Evolutionary conservation across 2,888 invertebrate species (phyloP).

Genomic region (Lasius fuliginosus): DNA sequence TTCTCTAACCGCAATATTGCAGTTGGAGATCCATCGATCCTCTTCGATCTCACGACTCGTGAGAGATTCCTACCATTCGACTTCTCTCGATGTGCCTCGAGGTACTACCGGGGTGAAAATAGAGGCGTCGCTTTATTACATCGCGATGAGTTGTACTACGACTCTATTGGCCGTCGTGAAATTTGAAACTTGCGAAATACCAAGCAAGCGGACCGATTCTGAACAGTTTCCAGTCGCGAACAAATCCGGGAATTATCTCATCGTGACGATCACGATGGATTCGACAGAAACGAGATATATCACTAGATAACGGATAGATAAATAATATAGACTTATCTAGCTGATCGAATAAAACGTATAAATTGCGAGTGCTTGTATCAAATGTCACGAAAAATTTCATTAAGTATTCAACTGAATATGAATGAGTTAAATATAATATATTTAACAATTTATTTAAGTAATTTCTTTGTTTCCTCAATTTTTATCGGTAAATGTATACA

Average conservation of each 20-base stretch:
- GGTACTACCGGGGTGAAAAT: slow-evolving; percentile 56
- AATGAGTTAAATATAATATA: background rate
- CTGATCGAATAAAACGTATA: background rate
- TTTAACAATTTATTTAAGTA: background rate
- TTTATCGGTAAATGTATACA: background rate
- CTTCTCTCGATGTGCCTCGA: slow-evolving; percentile 45
- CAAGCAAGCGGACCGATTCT: background rate
- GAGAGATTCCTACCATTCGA: slow-evolving; percentile 61
- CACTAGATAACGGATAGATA: background rate
- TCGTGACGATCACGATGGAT: background rate
- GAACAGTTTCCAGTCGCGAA: background rate
- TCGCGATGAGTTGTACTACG: slow-evolving; percentile 26
- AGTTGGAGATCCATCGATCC: slow-evolving; percentile 48
- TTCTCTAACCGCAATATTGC: slow-evolving; percentile 54
- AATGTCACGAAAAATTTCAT: background rate
- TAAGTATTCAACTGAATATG: background rate
- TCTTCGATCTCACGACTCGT: slow-evolving; percentile 63
- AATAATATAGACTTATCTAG: slow-evolving; percentile 8
- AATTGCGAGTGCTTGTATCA: background rate
- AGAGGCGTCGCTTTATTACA: slow-evolving; percentile 52
- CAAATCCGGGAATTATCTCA: slow-evolving; percentile 3
- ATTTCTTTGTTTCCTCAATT: background rate
- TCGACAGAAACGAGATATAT: background rate
- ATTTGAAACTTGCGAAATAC: slow-evolving; percentile 58
- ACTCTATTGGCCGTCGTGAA: slow-evolving; percentile 36